These are phyloP conservation scores for Malacoctenus gilli DNA, from an alignment of 2,797 vertebrate genomes.

Conservation along the genomic window DNA sequence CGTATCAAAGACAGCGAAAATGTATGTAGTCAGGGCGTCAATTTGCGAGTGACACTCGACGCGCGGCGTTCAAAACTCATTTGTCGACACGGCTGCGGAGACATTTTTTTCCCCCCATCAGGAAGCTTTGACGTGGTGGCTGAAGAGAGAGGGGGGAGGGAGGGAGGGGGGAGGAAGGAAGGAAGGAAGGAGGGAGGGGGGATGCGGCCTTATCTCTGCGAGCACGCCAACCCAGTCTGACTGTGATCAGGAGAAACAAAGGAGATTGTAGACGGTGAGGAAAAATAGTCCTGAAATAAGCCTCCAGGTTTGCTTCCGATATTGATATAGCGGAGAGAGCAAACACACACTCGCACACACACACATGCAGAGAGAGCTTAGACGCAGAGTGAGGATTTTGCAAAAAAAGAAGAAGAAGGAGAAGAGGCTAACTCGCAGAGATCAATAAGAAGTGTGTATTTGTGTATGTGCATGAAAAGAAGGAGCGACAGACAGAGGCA, in stretches of 20 bases:
- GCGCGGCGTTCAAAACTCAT: slow-evolving; percentile 57
- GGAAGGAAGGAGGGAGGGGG: no score
- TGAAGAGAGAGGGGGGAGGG: slow-evolving; percentile 36
- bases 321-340: slow-evolving; percentile 42
- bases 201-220: slow-evolving; percentile 44
- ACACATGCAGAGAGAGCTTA: slow-evolving; percentile 12
- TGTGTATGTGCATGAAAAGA: slow-evolving; percentile 47
- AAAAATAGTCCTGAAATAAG: slow-evolving; percentile 54
- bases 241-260: slow-evolving; percentile 66
- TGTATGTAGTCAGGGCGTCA: slow-evolving; percentile 61
- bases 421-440: slow-evolving; percentile 50
- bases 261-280: slow-evolving; percentile 44
- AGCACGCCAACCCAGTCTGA: slow-evolving; percentile 37
- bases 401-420: slow-evolving; percentile 7
- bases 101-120: slow-evolving; percentile 42
- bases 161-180: no score
- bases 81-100: slow-evolving; percentile 54
- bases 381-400: slow-evolving; percentile 35
- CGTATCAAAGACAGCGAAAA: slow-evolving; percentile 66
- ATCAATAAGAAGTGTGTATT: slow-evolving; percentile 64
- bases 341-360: slow-evolving; percentile 24
- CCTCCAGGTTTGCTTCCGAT: slow-evolving; percentile 51
- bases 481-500: slow-evolving; percentile 42
- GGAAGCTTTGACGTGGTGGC: slow-evolving; percentile 35
- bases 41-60: slow-evolving; percentile 58